A percentile compares a stretch with the other conserved stretches of the same genome.
phyloP scores from a whole-genome alignment of 2,888 invertebrate species.

The Dryobota labecula region DNA sequence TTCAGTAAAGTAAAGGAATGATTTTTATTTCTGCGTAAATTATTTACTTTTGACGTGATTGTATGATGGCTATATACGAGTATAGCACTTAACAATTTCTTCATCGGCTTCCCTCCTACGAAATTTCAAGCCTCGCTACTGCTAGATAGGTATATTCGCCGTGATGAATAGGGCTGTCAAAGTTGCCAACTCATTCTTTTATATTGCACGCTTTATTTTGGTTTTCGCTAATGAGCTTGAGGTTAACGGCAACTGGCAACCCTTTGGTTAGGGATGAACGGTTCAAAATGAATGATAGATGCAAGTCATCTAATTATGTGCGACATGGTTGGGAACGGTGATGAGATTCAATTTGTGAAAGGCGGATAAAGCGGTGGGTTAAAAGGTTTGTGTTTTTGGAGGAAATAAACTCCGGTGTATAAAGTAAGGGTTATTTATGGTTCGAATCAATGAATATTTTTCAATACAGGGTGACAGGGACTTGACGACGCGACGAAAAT shows the following conservation, averaged over 20 bases:
- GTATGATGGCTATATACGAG: no score
- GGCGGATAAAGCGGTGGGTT: slow-evolving; percentile 27
- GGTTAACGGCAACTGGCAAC: slow-evolving; percentile 59
- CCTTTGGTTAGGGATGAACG: slow-evolving; percentile 57
- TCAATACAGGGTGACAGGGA: no score
- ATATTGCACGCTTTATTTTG: slow-evolving; percentile 87
- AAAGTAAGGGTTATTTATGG: slow-evolving; percentile 23
- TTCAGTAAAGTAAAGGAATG: no score
- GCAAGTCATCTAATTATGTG: slow-evolving; percentile 70
- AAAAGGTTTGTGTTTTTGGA: slow-evolving; percentile 37
- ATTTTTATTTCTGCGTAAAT: no score
- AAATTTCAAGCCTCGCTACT: no score
- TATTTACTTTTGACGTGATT: no score
- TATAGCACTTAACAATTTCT: no score
- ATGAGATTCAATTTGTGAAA: slow-evolving; percentile 60
- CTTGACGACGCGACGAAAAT: no score
- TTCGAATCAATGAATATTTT: not conserved
- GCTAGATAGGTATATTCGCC: slow-evolving; percentile 42
- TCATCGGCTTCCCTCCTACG: no score
- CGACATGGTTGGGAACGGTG: slow-evolving; percentile 48
- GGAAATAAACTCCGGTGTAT: slow-evolving; percentile 27
- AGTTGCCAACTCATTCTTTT: slow-evolving; percentile 85
- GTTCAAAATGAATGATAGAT: slow-evolving; percentile 60
- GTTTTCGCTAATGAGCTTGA: slow-evolving; percentile 82
- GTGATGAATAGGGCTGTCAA: slow-evolving; percentile 77